These are phyloP conservation scores for Lasioglossum calceatum DNA, from an alignment of 2,888 invertebrate genomes.

Conservation along the genomic window DNA sequence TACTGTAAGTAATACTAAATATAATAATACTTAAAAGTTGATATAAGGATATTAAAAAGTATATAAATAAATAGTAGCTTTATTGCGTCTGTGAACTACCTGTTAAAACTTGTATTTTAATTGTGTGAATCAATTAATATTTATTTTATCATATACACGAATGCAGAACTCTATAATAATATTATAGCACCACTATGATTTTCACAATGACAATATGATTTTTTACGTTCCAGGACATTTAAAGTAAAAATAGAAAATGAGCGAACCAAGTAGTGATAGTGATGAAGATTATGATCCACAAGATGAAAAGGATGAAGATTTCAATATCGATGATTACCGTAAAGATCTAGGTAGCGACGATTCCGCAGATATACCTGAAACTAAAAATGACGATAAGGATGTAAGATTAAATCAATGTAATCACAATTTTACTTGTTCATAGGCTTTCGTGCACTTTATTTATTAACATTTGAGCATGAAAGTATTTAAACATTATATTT, in stretches of 20 bases:
- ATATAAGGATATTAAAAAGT: not conserved
- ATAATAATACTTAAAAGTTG: not conserved
- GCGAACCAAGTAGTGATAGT: conserved; percentile 57
- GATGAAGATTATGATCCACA: conserved; percentile 65
- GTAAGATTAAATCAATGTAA: conserved; percentile 34
- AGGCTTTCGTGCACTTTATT: not conserved
- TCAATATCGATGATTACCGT: conserved; percentile 74
- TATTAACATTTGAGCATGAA: not conserved
- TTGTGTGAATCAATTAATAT: not conserved
- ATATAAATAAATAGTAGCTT: not conserved
- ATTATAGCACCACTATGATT: not conserved
- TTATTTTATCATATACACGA: not conserved
- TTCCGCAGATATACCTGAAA: conserved; percentile 63
- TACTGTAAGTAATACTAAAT: not conserved
- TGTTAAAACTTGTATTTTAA: not conserved
- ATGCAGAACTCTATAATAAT: not conserved
- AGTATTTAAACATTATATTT: not conserved
- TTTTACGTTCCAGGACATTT: not conserved
- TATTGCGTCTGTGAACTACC: not conserved
- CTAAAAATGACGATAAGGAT: conserved; percentile 15
- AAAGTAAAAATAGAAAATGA: conserved; percentile 43
- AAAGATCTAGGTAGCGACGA: conserved; percentile 78
- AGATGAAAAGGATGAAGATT: conserved; percentile 73
- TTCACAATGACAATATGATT: not conserved
- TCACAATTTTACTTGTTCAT: not conserved